Base-by-base conservation (phyloP, 2,797 vertebrate genomes). In the Lepilemur ruficaudatus region DNA sequence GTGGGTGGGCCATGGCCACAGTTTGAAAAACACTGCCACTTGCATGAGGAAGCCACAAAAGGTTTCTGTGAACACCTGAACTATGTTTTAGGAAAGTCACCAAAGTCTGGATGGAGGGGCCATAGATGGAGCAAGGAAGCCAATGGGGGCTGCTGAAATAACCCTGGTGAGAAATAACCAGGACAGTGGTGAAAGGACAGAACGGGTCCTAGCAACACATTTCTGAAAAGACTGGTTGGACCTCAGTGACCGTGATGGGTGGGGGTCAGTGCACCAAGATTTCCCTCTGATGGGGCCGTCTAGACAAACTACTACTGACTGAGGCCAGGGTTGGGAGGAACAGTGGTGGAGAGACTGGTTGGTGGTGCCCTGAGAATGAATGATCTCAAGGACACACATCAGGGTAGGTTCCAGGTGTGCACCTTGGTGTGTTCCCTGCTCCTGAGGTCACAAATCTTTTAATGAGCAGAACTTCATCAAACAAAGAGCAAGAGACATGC, bases 341-440 rank as follows among this genome's bases (percentile, higher is more conserved):
- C 17, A 7, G 69, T 0, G 0, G 23, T n/a, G 0, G 0, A 9
- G 35, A 50, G 15, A 43, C 38, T 2, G 8, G 48, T 8, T 38
- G 13, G 14, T 2, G 5, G n/a, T 1, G 41, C 20, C 17, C 3
- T 3, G 30, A 70, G 23, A 35, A 5, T 1, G 46, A 57, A 14
- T 25, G 18, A 3, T 15, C 2, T 4, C 17, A 28, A 81, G 38
- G 30, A 2, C 32, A 8, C 0, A 0, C 9, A 7, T 1, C 1
- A 7, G 6, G 25, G 30, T 25, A 10, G 12, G 25, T 9, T 5
- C 4, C 20, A 12, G 82, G 23, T 4, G 28, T 5, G 4, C 75
- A 25, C 0, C 0, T 5, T 6, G 0, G 4, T 32, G 35, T 5
- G 15, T 30, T 5, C 18, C 25, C 46, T 11, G 11, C 14, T 38